phyloP scores from a whole-genome alignment of 2,797 vertebrate genomes.

The Micrastur ruficollis region DNA sequence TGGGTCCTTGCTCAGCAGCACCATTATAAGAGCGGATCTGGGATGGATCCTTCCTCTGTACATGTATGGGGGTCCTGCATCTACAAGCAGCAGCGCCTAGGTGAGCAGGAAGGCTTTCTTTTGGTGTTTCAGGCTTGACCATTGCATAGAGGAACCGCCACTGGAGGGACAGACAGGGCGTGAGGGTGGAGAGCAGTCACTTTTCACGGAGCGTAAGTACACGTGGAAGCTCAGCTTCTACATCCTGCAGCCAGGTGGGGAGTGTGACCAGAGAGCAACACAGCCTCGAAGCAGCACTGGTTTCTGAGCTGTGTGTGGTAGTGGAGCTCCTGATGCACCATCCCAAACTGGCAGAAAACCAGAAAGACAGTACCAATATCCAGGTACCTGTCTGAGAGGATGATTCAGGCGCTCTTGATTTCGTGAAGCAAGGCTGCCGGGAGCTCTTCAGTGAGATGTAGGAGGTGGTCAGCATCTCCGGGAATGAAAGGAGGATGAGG shows the following conservation, averaged over 20 bases:
- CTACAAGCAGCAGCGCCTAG: not conserved
- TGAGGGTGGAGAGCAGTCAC: not conserved
- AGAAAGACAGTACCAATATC: not conserved
- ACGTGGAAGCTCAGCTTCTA: not conserved
- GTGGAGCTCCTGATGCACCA: not conserved
- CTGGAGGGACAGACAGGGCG: not conserved
- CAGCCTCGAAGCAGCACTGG: not conserved
- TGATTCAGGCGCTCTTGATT: not conserved
- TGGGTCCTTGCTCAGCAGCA: not conserved
- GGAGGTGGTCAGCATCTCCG: not conserved
- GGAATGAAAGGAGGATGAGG: not conserved
- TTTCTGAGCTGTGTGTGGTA: not conserved
- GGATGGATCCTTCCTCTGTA: not conserved
- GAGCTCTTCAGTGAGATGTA: not conserved
- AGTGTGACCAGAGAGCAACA: not conserved
- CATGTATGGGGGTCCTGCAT: fast-evolving
- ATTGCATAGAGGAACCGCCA: not conserved
- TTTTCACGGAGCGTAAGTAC: not conserved
- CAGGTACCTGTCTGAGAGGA: not conserved
- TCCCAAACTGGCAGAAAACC: not conserved
- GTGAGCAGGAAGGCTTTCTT: not conserved
- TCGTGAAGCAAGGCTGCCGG: not conserved
- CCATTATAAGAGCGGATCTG: not conserved
- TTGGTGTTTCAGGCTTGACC: not conserved
- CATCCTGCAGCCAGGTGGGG: not conserved